Conservation (phyloP, 2,888 invertebrate genomes). For the Phalangium opilio region DNA sequence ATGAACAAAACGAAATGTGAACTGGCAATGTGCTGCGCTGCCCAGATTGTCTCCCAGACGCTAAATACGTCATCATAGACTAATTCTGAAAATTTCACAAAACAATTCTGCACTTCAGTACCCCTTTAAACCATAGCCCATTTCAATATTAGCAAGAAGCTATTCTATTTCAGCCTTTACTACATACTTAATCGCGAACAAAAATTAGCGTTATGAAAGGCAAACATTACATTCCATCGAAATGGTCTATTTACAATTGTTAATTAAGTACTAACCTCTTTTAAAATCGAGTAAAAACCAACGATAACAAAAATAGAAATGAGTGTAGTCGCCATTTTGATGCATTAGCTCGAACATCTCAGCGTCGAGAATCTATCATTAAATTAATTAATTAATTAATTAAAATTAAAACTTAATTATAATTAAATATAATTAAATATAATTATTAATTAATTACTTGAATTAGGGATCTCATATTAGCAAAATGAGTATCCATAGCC, state of each 20-base stretch:
- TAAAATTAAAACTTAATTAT: background rate
- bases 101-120: no score
- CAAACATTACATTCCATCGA: no score
- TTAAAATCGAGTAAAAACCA: constrained; percentile 96
- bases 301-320: constrained; percentile 93
- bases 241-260: no score
- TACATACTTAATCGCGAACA: no score
- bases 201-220: no score
- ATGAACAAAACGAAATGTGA: constrained; percentile 83
- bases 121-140: no score
- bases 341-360: constrained; percentile 90
- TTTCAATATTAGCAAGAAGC: no score
- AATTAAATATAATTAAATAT: constrained; percentile 13
- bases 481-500: constrained; percentile 90
- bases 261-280: constrained; percentile 46
- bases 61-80: constrained; percentile 80
- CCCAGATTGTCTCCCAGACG: constrained; percentile 93
- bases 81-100: constrained; percentile 44
- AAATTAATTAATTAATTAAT: background rate
- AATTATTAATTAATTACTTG: constrained; percentile 31
- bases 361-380: constrained; percentile 70
- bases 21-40: constrained; percentile 70
- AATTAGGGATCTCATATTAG: constrained; percentile 63
- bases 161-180: no score
- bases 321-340: constrained; percentile 86